Base-by-base conservation (phyloP, 2,113 vertebrate genomes). In the Acanthochromis polyacanthus region DNA sequence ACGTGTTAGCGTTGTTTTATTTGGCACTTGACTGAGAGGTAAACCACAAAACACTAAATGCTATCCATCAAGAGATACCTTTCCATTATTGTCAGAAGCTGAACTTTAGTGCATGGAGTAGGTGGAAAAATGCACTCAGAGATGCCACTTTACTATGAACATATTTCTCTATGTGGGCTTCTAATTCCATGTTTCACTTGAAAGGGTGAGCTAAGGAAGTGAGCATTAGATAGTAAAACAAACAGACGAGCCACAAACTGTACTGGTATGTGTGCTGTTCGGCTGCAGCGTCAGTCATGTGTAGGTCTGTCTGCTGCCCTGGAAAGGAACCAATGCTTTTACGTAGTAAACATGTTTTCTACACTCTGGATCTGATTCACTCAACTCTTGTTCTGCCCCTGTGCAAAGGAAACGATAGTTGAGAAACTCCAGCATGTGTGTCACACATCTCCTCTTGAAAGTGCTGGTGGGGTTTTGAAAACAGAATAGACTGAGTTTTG, bases 191-290 rank as follows among this genome's bases (percentile, higher is more conserved):
- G 67, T 85, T 85, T 53, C 72, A 79, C 71, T 82, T 84, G 62
- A 89, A 89, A 88, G 81, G 93, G 90, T 90, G 94, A 95, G 92
- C 89, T 86, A 89, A 87, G 85, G 85, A 96, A 96, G 95, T 93
- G 94, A 92, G 94, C 93, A 92, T 94, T 95, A 94, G 84, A 95
- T 94, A 96, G 94, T 89, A 95, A 95, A 97, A 96, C 91, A 94
- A 93, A 93, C 90, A 91, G 69, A 45, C 80, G 6, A 84, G 88
- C 95, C 95, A 88, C 93, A 94, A 89, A 93, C 87, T 80, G 83
- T 73, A 4, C 92, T 91, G 92, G 91, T 92, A 94, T 92, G 91
- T 92, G 94, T 95, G 92, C 82, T 94, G 90, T 95, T 96, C 94
- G 92, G 90, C 93, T 94, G 91, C 95, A 93, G 91, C 93, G 87